Evolutionary conservation across 1,140 invertebrate genomes (phyloP), one percentile per base, ranked within the genome.

Genomic region (Akabosia matsudoensis): DNA sequence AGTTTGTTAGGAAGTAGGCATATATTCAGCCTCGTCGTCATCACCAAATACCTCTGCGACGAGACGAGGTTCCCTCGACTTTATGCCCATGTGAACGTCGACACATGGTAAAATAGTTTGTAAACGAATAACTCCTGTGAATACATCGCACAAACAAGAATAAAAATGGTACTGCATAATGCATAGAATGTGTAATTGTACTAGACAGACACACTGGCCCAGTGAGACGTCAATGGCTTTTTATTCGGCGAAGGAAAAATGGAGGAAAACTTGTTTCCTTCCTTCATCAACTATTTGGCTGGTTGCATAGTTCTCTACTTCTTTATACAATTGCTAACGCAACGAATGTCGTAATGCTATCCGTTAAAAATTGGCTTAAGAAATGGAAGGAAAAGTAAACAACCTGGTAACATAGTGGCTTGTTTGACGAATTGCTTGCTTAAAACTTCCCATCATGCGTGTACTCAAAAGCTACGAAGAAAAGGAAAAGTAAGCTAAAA

Each of bases 351-450:
- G n/a, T n/a, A n/a, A n/a, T n/a, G n/a, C n/a, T n/a, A n/a, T n/a
- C n/a, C n/a, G n/a, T n/a, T n/a, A n/a, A 45, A 7, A 18, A 45
- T 7, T 18, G 37, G 18, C 37, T 45, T 45, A 24, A 24, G 10
- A 30, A 22, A 67, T 3, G 4, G 30, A 31, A 67, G 61, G 61
- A 31, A 67, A 67, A 67, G 61, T 31, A 67, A 67, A 67, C 61
- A 67, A 67, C 61, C 61, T 30, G 31, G 61, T 67, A 67, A 67
- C 61, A 67, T 30, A 67, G 61, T 67, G 61, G 31, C 61, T 67
- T 31, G 61, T 31, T 67, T 67, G 61, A 31, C 31, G 61, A 67
- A 67, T 67, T 67, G 22, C 61, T 67, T 30, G 61, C 31, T 67
- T 67, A 16, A 67, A 67, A 67, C 7, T 3, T 30, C 31, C 31